phyloP scores from a whole-genome alignment of 2,113 vertebrate genomes.

The Gallinago undulata region DNA sequence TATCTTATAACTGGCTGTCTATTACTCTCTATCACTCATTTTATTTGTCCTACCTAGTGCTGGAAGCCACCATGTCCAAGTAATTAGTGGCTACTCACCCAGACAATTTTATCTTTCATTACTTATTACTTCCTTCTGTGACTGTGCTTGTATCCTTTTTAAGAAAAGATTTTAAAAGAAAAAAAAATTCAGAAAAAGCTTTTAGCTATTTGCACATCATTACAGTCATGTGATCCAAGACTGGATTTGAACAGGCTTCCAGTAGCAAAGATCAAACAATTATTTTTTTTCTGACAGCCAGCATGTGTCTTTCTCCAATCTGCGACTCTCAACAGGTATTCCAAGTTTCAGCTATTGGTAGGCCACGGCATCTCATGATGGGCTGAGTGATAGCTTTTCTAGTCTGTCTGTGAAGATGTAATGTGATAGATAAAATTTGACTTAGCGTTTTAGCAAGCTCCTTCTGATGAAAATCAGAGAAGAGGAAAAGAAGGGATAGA shows the following conservation, averaged over 20 bases:
- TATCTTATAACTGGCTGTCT: background rate
- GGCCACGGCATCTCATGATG: background rate
- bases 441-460: background rate
- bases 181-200: background rate
- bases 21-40: background rate
- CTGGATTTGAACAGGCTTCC: background rate
- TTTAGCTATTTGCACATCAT: background rate
- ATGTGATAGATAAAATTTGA: background rate
- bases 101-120: background rate
- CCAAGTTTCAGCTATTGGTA: background rate
- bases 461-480: background rate
- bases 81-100: background rate
- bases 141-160: background rate
- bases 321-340: background rate
- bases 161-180: background rate
- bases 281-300: background rate
- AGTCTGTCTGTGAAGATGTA: background rate
- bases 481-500: background rate
- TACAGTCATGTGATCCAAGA: background rate
- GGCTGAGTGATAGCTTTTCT: background rate
- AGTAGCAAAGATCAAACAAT: background rate
- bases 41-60: background rate
- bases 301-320: background rate
- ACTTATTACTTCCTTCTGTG: background rate
- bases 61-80: background rate